phyloP scores from a whole-genome alignment of 2,113 vertebrate genomes.

The Chloroceryle aenea region DNA sequence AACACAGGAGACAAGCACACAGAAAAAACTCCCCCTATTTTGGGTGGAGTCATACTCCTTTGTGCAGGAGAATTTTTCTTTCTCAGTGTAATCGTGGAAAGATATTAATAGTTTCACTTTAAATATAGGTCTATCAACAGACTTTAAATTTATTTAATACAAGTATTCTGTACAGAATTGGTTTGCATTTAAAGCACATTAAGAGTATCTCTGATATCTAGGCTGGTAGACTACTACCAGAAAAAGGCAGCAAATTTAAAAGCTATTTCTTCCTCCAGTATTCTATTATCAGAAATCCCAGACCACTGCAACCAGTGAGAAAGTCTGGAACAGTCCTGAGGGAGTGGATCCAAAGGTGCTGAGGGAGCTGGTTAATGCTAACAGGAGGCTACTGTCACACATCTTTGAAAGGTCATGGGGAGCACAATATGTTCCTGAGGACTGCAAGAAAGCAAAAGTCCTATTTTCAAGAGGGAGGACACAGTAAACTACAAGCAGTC shows the following conservation, averaged over 20 bases:
- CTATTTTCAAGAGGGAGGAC: background rate
- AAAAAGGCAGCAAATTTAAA: background rate
- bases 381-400: background rate
- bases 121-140: background rate
- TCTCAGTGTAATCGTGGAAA: background rate
- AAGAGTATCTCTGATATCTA: background rate
- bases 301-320: background rate
- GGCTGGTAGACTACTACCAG: background rate
- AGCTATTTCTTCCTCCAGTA: background rate
- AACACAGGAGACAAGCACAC: background rate
- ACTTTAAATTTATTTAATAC: background rate
- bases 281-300: background rate
- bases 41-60: background rate
- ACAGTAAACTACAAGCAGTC: background rate
- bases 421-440: background rate
- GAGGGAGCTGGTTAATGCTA: background rate
- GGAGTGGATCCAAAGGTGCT: background rate
- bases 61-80: background rate
- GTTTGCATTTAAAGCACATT: background rate
- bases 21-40: background rate
- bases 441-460: background rate
- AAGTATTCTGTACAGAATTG: background rate
- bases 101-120: background rate
- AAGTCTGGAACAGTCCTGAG: background rate
- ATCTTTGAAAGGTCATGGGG: background rate